Conservation (phyloP, 2,888 invertebrate species). For the Oscheius myriophilus region DNA sequence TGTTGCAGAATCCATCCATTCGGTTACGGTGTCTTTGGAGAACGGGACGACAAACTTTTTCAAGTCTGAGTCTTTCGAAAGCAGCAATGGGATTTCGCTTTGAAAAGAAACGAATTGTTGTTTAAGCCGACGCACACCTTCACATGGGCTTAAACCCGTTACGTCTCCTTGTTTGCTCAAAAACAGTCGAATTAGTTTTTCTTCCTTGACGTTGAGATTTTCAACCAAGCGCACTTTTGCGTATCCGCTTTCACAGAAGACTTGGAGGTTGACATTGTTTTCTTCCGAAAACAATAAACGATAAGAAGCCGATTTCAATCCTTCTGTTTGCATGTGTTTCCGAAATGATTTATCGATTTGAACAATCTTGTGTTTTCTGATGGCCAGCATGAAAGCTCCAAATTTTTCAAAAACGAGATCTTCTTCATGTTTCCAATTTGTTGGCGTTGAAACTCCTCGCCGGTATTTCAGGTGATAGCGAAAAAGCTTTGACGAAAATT, state of each 20-base stretch:
- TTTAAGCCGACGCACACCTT: slow-evolving; percentile 1
- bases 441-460: background rate
- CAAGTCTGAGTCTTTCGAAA: background rate
- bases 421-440: background rate
- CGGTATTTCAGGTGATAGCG: slow-evolving; percentile 7
- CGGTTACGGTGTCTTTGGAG: background rate
- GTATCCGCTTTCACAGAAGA: slow-evolving; percentile 16
- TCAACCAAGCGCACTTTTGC: slow-evolving; percentile 22
- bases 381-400: too few relatives aligned
- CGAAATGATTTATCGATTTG: too few relatives aligned
- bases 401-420: too few relatives aligned
- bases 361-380: too few relatives aligned
- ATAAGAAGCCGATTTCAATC: too few relatives aligned
- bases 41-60: background rate
- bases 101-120: background rate
- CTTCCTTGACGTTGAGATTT: slow-evolving; percentile 1
- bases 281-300: slow-evolving; percentile 7
- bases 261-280: slow-evolving; percentile 12
- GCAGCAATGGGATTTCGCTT: slow-evolving; percentile 4
- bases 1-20: slow-evolving; percentile 5
- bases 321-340: too few relatives aligned
- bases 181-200: background rate
- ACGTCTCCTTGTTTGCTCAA: background rate
- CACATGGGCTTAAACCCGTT: background rate
- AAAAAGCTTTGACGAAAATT: background rate